phyloP scores from a whole-genome alignment of 2,888 invertebrate species.

The Molorchus minor region DNA sequence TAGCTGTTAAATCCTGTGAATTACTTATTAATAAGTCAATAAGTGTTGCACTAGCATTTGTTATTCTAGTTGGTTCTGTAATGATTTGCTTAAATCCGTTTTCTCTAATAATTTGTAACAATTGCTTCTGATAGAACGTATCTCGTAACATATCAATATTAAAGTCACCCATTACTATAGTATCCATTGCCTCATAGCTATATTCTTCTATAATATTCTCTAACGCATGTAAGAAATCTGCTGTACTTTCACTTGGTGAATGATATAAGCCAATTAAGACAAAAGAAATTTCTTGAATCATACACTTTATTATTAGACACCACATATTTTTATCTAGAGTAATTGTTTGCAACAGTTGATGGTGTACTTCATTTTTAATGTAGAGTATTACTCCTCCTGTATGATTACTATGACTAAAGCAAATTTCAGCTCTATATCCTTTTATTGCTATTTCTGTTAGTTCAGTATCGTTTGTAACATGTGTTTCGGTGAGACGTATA shows the following conservation, averaged over 20 bases:
- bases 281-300: too few relatives aligned
- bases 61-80: background rate
- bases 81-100: background rate
- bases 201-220: background rate
- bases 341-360: too few relatives aligned
- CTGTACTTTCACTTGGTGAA: too few relatives aligned
- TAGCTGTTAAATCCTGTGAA: too few relatives aligned
- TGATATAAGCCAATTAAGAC: too few relatives aligned
- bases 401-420: background rate
- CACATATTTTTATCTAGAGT: too few relatives aligned
- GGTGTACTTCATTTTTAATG: background rate
- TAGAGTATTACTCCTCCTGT: background rate
- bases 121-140: background rate
- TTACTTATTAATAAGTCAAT: background rate
- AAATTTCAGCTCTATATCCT: too few relatives aligned
- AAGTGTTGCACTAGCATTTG: background rate
- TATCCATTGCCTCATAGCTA: background rate
- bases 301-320: too few relatives aligned
- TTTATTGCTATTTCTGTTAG: too few relatives aligned
- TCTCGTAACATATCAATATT: background rate
- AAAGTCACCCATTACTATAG: background rate
- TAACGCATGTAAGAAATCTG: too few relatives aligned
- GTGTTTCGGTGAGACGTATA: too few relatives aligned
- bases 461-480: too few relatives aligned
- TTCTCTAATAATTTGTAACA: background rate